Evolutionary conservation across 2,888 invertebrate genomes (phyloP), one percentile per base, ranked within the genome.

Genomic region (Phragmatobia fuliginosa): DNA sequence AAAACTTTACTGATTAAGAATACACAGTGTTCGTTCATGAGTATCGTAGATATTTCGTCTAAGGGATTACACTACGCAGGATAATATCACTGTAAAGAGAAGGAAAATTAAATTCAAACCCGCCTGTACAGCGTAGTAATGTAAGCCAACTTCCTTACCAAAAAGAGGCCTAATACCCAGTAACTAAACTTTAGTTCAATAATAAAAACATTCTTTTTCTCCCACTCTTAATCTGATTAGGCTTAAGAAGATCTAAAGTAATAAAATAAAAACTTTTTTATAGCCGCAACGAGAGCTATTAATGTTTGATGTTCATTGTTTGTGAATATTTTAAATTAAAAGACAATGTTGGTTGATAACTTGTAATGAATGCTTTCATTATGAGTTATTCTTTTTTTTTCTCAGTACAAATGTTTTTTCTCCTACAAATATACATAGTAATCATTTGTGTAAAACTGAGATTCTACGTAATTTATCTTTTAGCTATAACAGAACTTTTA

Each of bases 271-370:
- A n/a, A n/a, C 63, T 25, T 62, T 45, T 8, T 49, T 33, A 32
- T n/a, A 52, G 14, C 25, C 52, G 11, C 52, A 25, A 14, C 52
- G 14, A 52, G 25, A 14, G n/a, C 25, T 52, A 52, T 52, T 25
- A 52, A n/a, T 52, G 25, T 25, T 49, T 52, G 25, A 25, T 52
- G 25, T 52, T 52, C 14, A 52, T 52, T 25, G 25, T 52, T 52
- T 25, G 52, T 52, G 52, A 11, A 52, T 52, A 52, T 52, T 25
- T 52, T 14, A 52, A n/a, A 25, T 52, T 52, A 68, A 68, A 66
- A 62, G 63, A 52, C 60, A 66, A 74, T 82, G 75, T 77, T 79
- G 73, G 79, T 72, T 71, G 72, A 63, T 70, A 62, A 41, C 41
- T 41, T n/a, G 59, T 11, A 32, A 11, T 41, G 49, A 59, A 32